A percentile compares a stretch with the other conserved stretches of the same genome.
Evolutionary conservation across 2,888 invertebrate species (phyloP).

Genomic region (Periphyllus acericola): DNA sequence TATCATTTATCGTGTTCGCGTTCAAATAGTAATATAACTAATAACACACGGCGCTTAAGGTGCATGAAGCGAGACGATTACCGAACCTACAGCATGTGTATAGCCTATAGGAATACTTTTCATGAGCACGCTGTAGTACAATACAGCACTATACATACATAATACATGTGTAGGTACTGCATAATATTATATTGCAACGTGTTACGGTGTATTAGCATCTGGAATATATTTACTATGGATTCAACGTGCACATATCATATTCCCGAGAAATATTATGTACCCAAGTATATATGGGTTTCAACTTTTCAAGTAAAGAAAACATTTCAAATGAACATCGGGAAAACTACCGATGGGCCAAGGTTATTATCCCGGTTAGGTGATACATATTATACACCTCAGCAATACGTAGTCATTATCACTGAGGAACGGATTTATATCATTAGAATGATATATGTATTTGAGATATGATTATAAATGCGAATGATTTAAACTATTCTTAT

Average conservation of each 20-base stretch:
- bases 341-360: neutral
- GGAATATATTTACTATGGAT: neutral
- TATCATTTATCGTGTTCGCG: neutral
- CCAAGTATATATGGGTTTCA: neutral
- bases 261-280: neutral
- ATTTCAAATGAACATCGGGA: neutral
- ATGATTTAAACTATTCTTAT: too few species aligned
- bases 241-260: neutral
- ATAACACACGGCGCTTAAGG: neutral
- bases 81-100: neutral
- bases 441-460: too few species aligned
- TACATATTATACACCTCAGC: neutral
- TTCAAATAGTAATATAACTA: neutral
- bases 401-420: neutral
- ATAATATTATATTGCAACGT: neutral
- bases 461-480: too few species aligned
- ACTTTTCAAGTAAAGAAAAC: too few species aligned
- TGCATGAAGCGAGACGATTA: neutral
- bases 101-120: neutral
- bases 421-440: too few species aligned
- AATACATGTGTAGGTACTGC: neutral
- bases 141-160: neutral
- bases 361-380: neutral
- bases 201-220: conserved; percentile 1
- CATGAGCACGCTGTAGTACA: neutral